phyloP scores from a whole-genome alignment of 2,113 vertebrate genomes.

The Nestor notabilis region DNA sequence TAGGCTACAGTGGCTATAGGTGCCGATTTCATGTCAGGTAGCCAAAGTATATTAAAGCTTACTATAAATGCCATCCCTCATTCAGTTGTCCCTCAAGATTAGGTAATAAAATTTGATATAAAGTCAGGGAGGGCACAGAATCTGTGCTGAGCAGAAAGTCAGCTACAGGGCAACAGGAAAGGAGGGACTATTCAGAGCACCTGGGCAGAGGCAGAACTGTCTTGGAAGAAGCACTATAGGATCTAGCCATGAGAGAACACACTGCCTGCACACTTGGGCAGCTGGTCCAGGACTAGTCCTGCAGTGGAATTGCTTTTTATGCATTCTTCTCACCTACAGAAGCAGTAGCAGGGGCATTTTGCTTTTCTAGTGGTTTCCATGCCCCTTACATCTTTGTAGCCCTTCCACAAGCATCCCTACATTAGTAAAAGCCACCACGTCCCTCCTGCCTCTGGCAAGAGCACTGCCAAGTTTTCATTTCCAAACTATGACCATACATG shows the following conservation, averaged over 20 bases:
- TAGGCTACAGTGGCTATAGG: background rate
- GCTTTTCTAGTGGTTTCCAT: background rate
- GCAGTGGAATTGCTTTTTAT: background rate
- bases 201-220: background rate
- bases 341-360: background rate
- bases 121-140: background rate
- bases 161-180: background rate
- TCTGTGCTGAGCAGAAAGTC: background rate
- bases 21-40: background rate
- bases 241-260: background rate
- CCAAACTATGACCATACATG: background rate
- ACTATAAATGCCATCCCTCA: background rate
- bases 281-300: background rate
- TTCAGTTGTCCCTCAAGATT: background rate
- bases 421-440: background rate
- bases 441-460: background rate
- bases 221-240: background rate
- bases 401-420: background rate
- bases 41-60: background rate
- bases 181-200: background rate
- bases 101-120: background rate
- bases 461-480: background rate
- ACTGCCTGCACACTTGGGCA: background rate
- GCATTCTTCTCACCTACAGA: background rate
- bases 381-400: background rate